These are phyloP conservation scores for Macrotis lagotis DNA, from an alignment of 2,113 vertebrate species.

Conservation along the genomic window DNA sequence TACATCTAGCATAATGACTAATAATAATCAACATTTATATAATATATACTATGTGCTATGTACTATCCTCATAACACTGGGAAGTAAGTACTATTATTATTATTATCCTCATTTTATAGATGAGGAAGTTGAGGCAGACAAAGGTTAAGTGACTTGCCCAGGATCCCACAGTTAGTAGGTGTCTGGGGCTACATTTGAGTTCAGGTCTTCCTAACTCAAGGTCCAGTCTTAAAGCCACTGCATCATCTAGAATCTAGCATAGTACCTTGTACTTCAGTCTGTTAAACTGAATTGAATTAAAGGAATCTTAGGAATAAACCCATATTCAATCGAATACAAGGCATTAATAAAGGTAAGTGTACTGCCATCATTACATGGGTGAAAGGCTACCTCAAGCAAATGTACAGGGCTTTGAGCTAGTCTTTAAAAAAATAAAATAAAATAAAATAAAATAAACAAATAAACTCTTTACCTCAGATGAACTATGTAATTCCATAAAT, in stretches of 20 bases:
- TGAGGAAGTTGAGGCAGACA: no score
- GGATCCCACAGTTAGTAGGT: no score
- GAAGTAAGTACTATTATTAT: no score
- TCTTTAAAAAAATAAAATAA: background rate
- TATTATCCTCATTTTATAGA: no score
- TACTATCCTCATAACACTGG: background rate
- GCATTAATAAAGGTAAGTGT: background rate
- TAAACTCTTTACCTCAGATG: background rate
- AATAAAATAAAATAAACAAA: background rate
- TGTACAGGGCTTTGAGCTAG: background rate
- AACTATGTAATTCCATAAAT: background rate
- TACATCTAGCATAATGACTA: background rate
- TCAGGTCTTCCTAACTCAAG: no score
- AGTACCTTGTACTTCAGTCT: no score
- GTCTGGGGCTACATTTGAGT: no score
- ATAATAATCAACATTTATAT: background rate
- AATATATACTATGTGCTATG: background rate
- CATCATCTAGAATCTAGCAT: no score
- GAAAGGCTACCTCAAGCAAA: background rate
- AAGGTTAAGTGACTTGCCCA: no score
- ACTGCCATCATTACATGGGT: background rate
- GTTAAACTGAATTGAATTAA: background rate
- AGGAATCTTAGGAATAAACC: background rate
- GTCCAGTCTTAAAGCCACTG: no score
- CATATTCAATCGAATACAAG: background rate